Percentiles rank a stretch among this genome's conserved stretches.
Evolutionary conservation across 2,113 vertebrate species (phyloP).

Genomic region (Natator depressus): DNA sequence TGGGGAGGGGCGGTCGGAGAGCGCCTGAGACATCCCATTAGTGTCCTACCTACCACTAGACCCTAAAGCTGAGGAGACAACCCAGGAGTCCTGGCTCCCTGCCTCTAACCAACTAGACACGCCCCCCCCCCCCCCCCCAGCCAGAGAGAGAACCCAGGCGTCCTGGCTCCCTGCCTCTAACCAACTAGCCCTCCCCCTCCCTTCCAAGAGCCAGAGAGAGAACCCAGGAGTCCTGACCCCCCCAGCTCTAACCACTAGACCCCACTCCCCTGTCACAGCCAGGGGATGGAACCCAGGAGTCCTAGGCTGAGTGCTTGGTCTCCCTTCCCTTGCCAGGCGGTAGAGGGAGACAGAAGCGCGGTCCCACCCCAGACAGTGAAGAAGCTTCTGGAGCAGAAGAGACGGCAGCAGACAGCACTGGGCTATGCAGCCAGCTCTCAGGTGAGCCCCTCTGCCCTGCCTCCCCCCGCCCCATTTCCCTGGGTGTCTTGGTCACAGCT

Average conservation of each 20-base stretch:
- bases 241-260: background rate
- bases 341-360: slow-evolving; percentile 68
- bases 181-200: background rate
- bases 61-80: slow-evolving; percentile 17
- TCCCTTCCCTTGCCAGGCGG: slow-evolving; percentile 23
- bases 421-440: background rate
- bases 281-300: background rate
- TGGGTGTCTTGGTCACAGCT: too few species aligned
- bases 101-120: background rate
- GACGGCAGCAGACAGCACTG: slow-evolving; percentile 80
- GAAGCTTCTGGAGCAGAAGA: slow-evolving; percentile 90
- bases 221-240: background rate
- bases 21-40: slow-evolving; percentile 29
- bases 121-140: background rate
- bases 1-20: slow-evolving; percentile 50
- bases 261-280: background rate
- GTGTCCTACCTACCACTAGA: background rate
- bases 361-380: slow-evolving; percentile 89
- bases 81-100: background rate
- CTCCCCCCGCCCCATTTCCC: background rate
- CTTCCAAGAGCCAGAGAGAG: too few species aligned
- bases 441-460: background rate
- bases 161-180: too few species aligned
- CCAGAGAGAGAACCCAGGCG: too few species aligned
- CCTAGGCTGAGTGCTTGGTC: background rate